A percentile compares a stretch with the other conserved stretches of the same genome.
Conservation (phyloP, 2,797 vertebrate species). For the Pseudochaenichthys georgianus region DNA sequence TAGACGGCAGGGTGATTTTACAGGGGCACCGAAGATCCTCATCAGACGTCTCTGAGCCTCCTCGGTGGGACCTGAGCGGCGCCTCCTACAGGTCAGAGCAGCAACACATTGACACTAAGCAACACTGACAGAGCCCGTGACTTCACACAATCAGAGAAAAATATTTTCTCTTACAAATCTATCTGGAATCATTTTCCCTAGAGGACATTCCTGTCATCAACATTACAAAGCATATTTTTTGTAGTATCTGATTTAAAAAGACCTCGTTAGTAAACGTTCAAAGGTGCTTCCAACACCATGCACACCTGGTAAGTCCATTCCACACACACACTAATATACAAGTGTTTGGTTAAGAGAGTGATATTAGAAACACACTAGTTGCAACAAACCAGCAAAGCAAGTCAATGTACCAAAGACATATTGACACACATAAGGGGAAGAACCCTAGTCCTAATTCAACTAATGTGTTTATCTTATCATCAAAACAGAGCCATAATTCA, state of each 20-base stretch:
- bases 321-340: conserved; percentile 21
- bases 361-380: conserved; percentile 4
- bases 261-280: conserved; percentile 31
- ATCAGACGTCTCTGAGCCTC: conserved; percentile 92
- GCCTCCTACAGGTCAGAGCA: conserved; percentile 87
- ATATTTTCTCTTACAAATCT: background rate
- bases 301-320: conserved; percentile 11
- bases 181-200: background rate
- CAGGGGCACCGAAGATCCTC: conserved; percentile 93
- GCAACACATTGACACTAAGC: conserved; percentile 68
- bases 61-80: conserved; percentile 86
- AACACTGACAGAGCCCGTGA: background rate
- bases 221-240: conserved; percentile 43
- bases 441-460: background rate
- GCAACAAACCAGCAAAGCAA: background rate
- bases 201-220: background rate
- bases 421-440: background rate
- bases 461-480: background rate
- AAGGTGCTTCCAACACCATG: conserved; percentile 33
- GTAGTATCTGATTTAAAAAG: conserved; percentile 34
- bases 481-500: background rate
- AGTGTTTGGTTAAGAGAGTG: background rate
- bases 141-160: background rate
- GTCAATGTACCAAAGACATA: background rate
- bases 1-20: conserved; percentile 81